Evolutionary conservation across 92 coral and sea anemone genomes (phyloP).

Genomic region (Micromussa lordhowensis): DNA sequence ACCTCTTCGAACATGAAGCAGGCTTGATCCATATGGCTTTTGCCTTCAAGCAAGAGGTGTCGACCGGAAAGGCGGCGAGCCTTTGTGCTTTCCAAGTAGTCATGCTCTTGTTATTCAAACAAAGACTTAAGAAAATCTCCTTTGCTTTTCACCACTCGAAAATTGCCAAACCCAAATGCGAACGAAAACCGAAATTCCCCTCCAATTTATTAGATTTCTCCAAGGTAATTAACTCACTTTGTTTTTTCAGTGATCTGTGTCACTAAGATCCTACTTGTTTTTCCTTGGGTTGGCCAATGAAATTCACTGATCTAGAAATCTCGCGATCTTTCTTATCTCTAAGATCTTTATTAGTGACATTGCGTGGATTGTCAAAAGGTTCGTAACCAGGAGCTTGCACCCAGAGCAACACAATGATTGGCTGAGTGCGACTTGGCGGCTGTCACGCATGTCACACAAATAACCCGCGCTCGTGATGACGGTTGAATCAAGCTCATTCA

Average conservation of each 20-base stretch:
- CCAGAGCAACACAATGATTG: constrained; percentile 24
- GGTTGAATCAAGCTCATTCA: constrained; percentile 38
- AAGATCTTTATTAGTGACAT: constrained; percentile 55
- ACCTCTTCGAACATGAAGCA: neutral
- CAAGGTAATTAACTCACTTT: neutral
- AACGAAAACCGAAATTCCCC: neutral
- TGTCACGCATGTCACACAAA: constrained; percentile 62
- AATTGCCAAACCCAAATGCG: constrained; percentile 22
- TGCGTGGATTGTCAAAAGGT: constrained; percentile 26
- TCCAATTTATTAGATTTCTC: neutral
- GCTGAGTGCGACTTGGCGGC: constrained; percentile 2
- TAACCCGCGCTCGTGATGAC: constrained; percentile 60
- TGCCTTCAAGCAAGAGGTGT: constrained; percentile 75
- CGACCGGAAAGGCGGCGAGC: constrained; percentile 88
- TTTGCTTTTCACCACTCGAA: constrained; percentile 51
- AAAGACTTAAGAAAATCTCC: constrained; percentile 49
- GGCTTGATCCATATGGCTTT: constrained; percentile 58
- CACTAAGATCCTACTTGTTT: constrained; percentile 19
- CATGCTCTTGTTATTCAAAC: constrained; percentile 50
- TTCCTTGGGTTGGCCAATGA: constrained; percentile 38
- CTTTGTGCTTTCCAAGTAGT: constrained; percentile 52
- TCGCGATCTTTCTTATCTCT: constrained; percentile 40
- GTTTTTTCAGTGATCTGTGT: constrained; percentile 19
- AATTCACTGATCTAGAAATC: constrained; percentile 31
- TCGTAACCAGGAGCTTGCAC: constrained; percentile 32